Evolutionary conservation across 2,113 vertebrate species (phyloP), one percentile per base, ranked within the genome.

Genomic region (Notechis scutatus): DNA sequence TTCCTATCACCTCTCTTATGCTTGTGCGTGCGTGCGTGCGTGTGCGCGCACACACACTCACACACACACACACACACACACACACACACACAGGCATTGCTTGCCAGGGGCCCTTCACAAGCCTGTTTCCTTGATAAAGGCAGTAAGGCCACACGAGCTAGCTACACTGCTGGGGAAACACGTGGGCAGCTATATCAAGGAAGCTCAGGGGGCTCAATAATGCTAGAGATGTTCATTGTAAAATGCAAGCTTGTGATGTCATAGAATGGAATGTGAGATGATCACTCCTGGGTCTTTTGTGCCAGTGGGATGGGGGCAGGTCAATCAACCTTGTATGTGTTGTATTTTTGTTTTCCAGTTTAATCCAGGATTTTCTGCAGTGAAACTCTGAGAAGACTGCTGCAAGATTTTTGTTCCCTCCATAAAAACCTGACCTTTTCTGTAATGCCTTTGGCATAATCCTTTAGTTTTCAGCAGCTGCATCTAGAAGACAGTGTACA

Each of bases 31-130:
- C 47, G 7, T 56, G 18, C 39, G 39, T 39, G 42, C 3, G 42
- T 21, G 56, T 5, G 1, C 0, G 0, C 1, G 21, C 6, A 0
- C 2, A 5, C 4, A 12, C 10, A 11, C n/a, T 3, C 1, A 9
- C 64, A 42, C 21, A 24, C 64, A 42, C 47, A 39, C 26, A 29
- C 10, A 21, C n/a, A 18, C 3, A 15, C 90, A 55, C n/a, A 15
- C 64, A 56, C 47, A 55, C 26, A 81, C 23, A 42, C 56, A 50
- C 23, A 34, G 24, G 18, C 15, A 21, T 4, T 50, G 2, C 20
- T 42, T 57, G 59, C 61, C 54, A 56, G 26, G 61, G 56, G 91
- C 85, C 9, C 56, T 92, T 92, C 91, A 34, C 18, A 50, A 64
- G 24, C 52, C 52, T 59, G 42, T 59, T 85, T 85, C 50, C 86